Conservation (phyloP, 1,140 invertebrate species). For the Ceratoteleas bidentatus region DNA sequence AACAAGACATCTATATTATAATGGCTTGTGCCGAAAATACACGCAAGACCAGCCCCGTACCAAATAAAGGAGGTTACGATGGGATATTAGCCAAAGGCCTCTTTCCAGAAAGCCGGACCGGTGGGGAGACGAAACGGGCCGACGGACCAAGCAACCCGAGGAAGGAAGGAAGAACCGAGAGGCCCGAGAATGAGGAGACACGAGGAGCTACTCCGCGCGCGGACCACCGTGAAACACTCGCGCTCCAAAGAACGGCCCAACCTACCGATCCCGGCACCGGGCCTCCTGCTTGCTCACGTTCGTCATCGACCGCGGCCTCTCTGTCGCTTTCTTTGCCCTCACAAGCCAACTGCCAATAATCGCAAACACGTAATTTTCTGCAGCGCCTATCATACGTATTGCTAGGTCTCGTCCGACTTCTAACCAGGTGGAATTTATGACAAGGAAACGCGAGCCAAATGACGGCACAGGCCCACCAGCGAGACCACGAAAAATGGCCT, state of each 20-base stretch:
- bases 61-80: conserved; percentile 73
- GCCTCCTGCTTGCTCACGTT: conserved; percentile 34
- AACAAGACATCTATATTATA: conserved; percentile 81
- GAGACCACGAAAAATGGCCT: conserved; percentile 39
- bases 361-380: conserved; percentile 77
- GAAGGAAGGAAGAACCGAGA: conserved; percentile 59
- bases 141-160: conserved; percentile 38
- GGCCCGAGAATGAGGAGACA: conserved; percentile 71
- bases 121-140: conserved; percentile 42
- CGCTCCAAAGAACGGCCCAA: conserved; percentile 66
- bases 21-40: conserved; percentile 70
- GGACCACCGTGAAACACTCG: conserved; percentile 80
- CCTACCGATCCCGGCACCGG: conserved; percentile 48
- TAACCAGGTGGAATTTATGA: conserved; percentile 75
- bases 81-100: conserved; percentile 69
- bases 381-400: conserved; percentile 74
- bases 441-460: conserved; percentile 57
- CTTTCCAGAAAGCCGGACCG: conserved; percentile 44
- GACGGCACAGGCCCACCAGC: conserved; percentile 49
- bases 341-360: conserved; percentile 75
- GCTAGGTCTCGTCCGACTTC: conserved; percentile 64
- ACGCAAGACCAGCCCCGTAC: conserved; percentile 58
- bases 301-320: conserved; percentile 24
- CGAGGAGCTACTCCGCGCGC: conserved; percentile 71
- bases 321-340: conserved; percentile 66